A percentile compares a stretch with the other conserved stretches of the same genome.
phyloP scores from a whole-genome alignment of 2,113 vertebrate genomes.

The Odontesthes bonariensis region DNA sequence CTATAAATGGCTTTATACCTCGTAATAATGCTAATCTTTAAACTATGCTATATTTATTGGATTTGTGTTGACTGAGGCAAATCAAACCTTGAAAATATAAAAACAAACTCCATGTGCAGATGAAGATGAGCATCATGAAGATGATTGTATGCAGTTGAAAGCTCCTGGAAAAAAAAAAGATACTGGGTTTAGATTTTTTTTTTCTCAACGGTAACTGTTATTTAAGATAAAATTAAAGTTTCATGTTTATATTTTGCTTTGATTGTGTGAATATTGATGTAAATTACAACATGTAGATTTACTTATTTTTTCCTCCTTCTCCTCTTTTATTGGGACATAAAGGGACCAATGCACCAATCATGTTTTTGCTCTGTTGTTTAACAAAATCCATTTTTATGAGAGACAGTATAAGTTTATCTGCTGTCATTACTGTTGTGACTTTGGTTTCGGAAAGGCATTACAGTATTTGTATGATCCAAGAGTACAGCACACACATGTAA shows the following conservation, averaged over 20 bases:
- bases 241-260: neutral
- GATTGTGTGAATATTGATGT: neutral
- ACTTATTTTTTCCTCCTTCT: neutral
- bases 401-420: too few relatives aligned
- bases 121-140: neutral
- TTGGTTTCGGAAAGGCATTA: neutral
- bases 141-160: neutral
- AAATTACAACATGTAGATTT: neutral
- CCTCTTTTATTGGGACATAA: constrained; percentile 2
- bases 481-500: constrained; percentile 15
- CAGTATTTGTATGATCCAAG: neutral
- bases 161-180: neutral
- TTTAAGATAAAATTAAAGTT: neutral
- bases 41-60: constrained; percentile 17
- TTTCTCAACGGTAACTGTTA: neutral
- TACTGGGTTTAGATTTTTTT: constrained; percentile 2
- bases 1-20: constrained; percentile 13
- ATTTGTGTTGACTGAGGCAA: constrained; percentile 8
- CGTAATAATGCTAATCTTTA: constrained; percentile 21
- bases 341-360: neutral
- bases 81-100: neutral
- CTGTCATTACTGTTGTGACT: neutral
- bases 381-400: neutral
- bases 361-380: neutral
- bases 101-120: neutral